Percentiles rank a stretch among this genome's conserved stretches.
Evolutionary conservation across 1,140 invertebrate species (phyloP).

Genomic region (Zaprionus africanus): DNA sequence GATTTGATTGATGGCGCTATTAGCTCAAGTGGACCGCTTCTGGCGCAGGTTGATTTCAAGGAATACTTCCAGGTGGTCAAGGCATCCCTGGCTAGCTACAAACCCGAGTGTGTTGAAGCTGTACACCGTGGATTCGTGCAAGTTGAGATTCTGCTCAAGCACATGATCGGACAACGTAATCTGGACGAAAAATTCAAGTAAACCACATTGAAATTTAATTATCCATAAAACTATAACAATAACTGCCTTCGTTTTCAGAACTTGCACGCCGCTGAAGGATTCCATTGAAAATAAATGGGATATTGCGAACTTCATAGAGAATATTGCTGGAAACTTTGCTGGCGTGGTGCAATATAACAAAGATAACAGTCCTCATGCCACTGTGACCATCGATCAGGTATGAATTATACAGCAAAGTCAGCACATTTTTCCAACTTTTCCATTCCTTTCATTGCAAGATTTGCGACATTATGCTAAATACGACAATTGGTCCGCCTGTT

Average conservation of each 20-base stretch:
- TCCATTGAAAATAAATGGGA: constrained; percentile 88
- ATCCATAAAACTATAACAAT: not conserved
- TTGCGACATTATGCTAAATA: constrained; percentile 90
- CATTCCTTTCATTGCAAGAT: constrained; percentile 71
- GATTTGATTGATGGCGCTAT: constrained; percentile 93
- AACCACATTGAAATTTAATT: constrained; percentile 28
- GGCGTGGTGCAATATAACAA: constrained; percentile 97
- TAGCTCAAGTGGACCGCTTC: constrained; percentile 94
- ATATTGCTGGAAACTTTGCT: constrained; percentile 92
- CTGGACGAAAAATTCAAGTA: constrained; percentile 90
- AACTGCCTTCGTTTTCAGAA: constrained; percentile 83
- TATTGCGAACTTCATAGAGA: constrained; percentile 92
- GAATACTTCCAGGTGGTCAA: constrained; percentile 92
- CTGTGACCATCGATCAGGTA: constrained; percentile 91
- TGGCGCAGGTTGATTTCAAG: constrained; percentile 93
- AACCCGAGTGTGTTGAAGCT: constrained; percentile 87
- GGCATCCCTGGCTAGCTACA: constrained; percentile 87
- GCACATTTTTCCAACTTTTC: not conserved
- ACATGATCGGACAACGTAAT: constrained; percentile 86
- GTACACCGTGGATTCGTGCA: constrained; percentile 88
- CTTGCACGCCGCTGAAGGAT: constrained; percentile 91
- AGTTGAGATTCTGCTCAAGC: constrained; percentile 87
- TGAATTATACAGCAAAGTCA: not conserved
- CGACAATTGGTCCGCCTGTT: constrained; percentile 86
- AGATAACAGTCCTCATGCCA: constrained; percentile 92